A percentile compares a stretch with the other conserved stretches of the same genome.
These are phyloP conservation scores for Ferrisia virgata DNA, from an alignment of 2,888 invertebrate genomes.

Conservation along the genomic window DNA sequence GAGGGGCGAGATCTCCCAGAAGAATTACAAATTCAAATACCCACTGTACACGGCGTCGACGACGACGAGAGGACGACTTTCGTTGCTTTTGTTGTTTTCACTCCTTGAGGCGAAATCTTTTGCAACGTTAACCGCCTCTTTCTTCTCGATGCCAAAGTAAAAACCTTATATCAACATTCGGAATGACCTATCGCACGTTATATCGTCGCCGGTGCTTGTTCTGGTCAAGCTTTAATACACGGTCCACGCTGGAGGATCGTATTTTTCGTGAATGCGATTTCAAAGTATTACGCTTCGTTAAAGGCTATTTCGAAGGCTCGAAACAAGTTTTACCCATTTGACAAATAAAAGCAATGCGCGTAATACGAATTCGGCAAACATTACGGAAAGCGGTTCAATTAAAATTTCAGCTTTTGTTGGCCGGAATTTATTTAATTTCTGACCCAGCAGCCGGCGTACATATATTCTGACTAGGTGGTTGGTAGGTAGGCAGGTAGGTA, in stretches of 20 bases:
- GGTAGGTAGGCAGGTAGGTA: no score
- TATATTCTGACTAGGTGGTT: no score
- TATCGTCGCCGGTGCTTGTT: background rate
- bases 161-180: background rate
- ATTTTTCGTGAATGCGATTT: background rate
- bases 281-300: conserved; percentile 4
- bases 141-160: background rate
- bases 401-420: conserved; percentile 20
- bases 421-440: conserved; percentile 3
- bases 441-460: background rate
- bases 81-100: background rate
- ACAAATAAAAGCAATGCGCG: conserved; percentile 14
- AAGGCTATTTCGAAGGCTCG: background rate
- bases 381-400: conserved; percentile 6
- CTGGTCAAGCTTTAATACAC: background rate
- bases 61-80: background rate
- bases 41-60: no score
- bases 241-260: no score
- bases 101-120: conserved; percentile 6
- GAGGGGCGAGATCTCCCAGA: background rate
- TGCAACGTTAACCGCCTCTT: background rate
- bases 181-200: background rate
- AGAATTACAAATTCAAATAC: conserved; percentile 28
- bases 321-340: conserved; percentile 9
- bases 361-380: background rate